These are phyloP conservation scores for Alethe diademata DNA, from an alignment of 2,113 vertebrate species.

Conservation along the genomic window DNA sequence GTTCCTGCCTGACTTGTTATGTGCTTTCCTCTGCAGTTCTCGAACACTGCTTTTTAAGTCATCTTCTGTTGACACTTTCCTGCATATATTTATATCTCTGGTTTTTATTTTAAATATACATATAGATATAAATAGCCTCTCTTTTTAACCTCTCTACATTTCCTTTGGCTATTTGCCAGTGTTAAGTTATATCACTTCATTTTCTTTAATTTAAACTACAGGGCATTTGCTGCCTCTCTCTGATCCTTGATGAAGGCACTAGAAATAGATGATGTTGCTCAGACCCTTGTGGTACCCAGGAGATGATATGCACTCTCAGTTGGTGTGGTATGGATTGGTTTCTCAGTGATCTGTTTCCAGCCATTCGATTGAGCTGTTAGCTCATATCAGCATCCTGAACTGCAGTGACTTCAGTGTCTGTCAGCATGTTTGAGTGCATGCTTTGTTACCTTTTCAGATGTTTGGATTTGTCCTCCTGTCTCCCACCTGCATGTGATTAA, in stretches of 20 bases:
- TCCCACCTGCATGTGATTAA: not conserved
- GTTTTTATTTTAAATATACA: not conserved
- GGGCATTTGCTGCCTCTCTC: not conserved
- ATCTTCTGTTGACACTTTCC: not conserved
- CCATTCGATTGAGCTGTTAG: not conserved
- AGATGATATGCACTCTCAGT: not conserved
- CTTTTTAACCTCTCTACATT: not conserved
- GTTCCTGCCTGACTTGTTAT: conserved; percentile 51
- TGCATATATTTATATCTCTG: not conserved
- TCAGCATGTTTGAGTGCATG: not conserved
- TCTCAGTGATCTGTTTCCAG: not conserved
- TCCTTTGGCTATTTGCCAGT: not conserved
- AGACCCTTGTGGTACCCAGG: not conserved
- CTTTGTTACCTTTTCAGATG: not conserved
- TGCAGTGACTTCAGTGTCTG: not conserved
- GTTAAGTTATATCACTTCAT: not conserved
- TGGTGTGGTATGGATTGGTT: not conserved
- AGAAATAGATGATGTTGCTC: not conserved
- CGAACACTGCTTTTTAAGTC: conserved; percentile 37
- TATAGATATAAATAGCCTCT: not conserved
- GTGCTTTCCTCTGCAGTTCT: conserved; percentile 49
- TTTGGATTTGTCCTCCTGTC: not conserved
- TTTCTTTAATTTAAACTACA: not conserved
- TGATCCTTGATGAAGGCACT: not conserved
- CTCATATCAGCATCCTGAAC: not conserved